Evolutionary conservation across 2,113 vertebrate genomes (phyloP).

Genomic region (Lasiurus borealis): DNA sequence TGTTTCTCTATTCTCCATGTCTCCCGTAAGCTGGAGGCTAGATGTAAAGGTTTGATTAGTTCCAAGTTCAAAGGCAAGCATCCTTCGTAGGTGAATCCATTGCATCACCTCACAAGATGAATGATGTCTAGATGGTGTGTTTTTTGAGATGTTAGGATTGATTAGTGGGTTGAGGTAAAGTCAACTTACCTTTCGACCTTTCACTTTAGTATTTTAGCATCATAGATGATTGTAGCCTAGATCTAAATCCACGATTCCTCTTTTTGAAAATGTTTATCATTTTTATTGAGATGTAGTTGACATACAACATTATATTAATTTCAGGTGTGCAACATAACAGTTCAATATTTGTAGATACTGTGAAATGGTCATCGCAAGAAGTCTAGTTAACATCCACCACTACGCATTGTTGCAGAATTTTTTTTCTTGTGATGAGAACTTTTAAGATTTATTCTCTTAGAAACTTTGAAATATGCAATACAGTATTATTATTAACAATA

Average conservation of each 20-base stretch:
- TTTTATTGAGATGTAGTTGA: not conserved
- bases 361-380: not conserved
- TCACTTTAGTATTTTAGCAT: not conserved
- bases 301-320: not conserved
- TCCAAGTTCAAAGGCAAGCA: not conserved
- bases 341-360: not conserved
- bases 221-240: not conserved
- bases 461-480: not conserved
- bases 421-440: not conserved
- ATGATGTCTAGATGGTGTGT: not conserved
- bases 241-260: not conserved
- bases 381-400: not conserved
- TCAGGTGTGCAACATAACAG: not conserved
- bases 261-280: not conserved
- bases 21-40: not conserved
- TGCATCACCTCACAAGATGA: not conserved
- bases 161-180: not conserved
- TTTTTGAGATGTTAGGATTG: slow-evolving; percentile 31
- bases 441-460: not conserved
- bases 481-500: not conserved
- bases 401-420: not conserved
- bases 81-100: not conserved
- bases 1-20: not conserved
- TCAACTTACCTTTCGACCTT: not conserved
- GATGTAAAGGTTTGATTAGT: slow-evolving; percentile 4